Evolutionary conservation across 92 coral and sea anemone genomes (phyloP).

Genomic region (Bergia puertoricense): DNA sequence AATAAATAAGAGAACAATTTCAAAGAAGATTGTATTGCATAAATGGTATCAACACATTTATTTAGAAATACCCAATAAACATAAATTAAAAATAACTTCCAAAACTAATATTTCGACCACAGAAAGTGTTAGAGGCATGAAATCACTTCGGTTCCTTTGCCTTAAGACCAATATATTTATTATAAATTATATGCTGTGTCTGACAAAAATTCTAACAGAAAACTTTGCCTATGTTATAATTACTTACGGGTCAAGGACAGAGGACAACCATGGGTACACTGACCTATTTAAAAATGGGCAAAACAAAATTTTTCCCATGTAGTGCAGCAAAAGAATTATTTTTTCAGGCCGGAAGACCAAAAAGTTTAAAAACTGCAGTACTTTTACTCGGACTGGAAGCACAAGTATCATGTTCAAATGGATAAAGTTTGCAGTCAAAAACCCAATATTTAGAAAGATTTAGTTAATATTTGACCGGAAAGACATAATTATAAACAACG

Average conservation of each 20-base stretch:
- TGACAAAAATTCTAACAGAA: too few relatives aligned
- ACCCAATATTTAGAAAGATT: too few relatives aligned
- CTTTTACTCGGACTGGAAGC: neutral
- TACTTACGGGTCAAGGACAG: neutral
- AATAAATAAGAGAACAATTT: neutral
- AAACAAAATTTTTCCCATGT: neutral
- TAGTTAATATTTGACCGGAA: neutral
- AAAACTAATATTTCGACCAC: neutral
- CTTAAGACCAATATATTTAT: neutral
- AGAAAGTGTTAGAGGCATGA: neutral
- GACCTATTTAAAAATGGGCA: neutral
- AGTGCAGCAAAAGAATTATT: neutral
- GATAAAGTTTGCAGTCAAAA: neutral
- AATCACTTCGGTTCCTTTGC: neutral
- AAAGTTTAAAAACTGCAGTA: neutral
- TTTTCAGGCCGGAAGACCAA: neutral
- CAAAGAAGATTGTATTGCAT: neutral
- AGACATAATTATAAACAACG: neutral
- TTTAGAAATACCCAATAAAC: neutral
- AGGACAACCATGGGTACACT: neutral
- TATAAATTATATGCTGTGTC: neutral
- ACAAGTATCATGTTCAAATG: neutral
- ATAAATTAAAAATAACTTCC: too few relatives aligned
- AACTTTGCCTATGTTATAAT: neutral
- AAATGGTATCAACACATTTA: neutral